phyloP scores from a whole-genome alignment of 2,113 vertebrate genomes.

The Pipa parva region DNA sequence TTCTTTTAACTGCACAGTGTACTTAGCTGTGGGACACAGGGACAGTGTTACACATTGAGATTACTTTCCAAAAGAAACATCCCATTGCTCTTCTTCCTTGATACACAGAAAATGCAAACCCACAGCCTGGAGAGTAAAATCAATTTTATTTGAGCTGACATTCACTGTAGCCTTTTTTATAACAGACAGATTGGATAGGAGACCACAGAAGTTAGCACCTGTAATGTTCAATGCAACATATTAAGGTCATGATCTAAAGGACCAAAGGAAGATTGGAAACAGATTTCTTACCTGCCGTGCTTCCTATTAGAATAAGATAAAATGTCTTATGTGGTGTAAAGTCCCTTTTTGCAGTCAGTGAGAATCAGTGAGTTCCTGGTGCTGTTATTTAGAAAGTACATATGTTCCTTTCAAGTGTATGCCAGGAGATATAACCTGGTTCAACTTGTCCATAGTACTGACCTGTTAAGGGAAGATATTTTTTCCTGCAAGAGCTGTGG shows the following conservation, averaged over 20 bases:
- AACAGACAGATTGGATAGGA: constrained; percentile 11
- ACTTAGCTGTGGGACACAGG: too few relatives aligned
- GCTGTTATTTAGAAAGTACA: too few relatives aligned
- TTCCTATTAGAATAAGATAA: background rate
- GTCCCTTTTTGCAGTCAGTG: too few relatives aligned
- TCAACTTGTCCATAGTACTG: too few relatives aligned
- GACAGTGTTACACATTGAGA: too few relatives aligned
- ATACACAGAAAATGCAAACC: background rate
- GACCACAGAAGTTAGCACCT: constrained; percentile 7
- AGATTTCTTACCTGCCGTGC: background rate
- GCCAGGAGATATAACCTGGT: too few relatives aligned
- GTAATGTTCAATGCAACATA: constrained; percentile 11
- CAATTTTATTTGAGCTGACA: constrained; percentile 17
- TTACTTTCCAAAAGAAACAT: background rate
- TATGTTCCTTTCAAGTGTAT: too few relatives aligned
- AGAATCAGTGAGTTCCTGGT: too few relatives aligned
- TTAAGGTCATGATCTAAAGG: constrained; percentile 22
- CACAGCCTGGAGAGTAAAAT: constrained; percentile 17
- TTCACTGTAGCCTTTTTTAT: constrained; percentile 2
- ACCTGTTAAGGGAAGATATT: too few relatives aligned
- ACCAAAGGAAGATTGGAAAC: background rate
- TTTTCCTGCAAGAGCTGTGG: too few relatives aligned
- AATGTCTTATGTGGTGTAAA: background rate
- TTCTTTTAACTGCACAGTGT: too few relatives aligned
- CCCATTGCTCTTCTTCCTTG: background rate